Percentiles rank a stretch among this genome's conserved stretches.
These are phyloP conservation scores for Latheticus oryzae DNA, from an alignment of 2,888 invertebrate genomes.

Conservation along the genomic window DNA sequence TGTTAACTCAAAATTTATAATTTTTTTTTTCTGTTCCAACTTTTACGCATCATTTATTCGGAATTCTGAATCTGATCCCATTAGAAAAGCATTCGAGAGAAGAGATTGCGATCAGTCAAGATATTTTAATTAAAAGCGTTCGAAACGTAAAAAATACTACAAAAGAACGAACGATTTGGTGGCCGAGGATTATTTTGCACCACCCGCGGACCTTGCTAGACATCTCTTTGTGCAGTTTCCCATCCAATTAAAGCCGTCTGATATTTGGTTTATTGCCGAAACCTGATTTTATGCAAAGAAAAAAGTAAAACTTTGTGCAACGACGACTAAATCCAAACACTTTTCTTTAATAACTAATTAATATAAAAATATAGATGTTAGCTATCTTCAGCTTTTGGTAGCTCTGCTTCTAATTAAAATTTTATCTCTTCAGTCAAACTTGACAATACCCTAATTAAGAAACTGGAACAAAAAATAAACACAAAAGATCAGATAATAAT, in stretches of 20 bases:
- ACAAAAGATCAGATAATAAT: no score
- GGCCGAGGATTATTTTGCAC: slow-evolving; percentile 60
- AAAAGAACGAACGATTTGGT: slow-evolving; percentile 38
- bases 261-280: slow-evolving; percentile 63
- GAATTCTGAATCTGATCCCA: slow-evolving; percentile 45
- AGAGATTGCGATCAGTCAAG: slow-evolving; percentile 61
- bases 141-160: slow-evolving; percentile 45
- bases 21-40: background rate
- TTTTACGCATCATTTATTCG: slow-evolving; percentile 2
- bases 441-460: slow-evolving; percentile 57
- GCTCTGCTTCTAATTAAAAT: slow-evolving; percentile 54
- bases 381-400: no score
- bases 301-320: no score
- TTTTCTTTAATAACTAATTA: no score
- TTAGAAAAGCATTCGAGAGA: slow-evolving; percentile 56
- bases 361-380: no score
- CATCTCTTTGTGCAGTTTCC: slow-evolving; percentile 57
- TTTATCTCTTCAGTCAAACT: slow-evolving; percentile 54
- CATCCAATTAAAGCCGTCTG: slow-evolving; percentile 64
- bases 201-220: slow-evolving; percentile 61
- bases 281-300: slow-evolving; percentile 63
- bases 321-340: no score
- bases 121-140: slow-evolving; percentile 64
- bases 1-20: slow-evolving; percentile 1
- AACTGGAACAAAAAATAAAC: no score